A percentile compares a stretch with the other conserved stretches of the same genome.
These are phyloP conservation scores for Pristionchus maxplancki DNA, from an alignment of 2,888 invertebrate genomes.

Conservation along the genomic window DNA sequence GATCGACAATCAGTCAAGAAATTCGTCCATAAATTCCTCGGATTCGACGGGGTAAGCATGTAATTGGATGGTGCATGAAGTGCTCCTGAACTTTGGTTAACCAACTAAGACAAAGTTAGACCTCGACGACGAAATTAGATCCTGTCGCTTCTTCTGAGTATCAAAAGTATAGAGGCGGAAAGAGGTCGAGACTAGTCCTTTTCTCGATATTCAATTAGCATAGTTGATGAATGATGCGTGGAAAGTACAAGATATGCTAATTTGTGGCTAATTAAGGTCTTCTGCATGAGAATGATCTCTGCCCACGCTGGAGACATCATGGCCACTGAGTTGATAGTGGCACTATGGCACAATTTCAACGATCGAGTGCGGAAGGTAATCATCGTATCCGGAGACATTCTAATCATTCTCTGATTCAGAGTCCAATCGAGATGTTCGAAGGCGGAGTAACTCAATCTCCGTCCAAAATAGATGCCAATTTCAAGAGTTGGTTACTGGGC, in stretches of 20 bases:
- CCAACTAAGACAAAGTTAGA: conserved; percentile 2
- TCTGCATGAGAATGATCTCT: conserved; percentile 78
- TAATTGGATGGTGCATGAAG: neutral
- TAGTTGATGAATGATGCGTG: neutral
- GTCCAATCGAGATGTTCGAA: conserved; percentile 78
- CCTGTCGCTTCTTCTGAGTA: neutral
- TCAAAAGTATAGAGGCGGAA: neutral
- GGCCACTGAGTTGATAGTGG: conserved; percentile 77
- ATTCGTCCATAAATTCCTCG: conserved; percentile 78
- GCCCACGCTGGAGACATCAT: conserved; percentile 78
- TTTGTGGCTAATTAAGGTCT: conserved; percentile 64
- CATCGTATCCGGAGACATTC: neutral
- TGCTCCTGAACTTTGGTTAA: neutral
- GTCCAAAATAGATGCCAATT: conserved; percentile 77
- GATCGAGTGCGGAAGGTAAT: conserved; percentile 76
- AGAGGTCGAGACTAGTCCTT: neutral
- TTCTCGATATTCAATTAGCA: neutral
- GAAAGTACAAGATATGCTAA: neutral
- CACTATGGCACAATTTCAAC: conserved; percentile 78
- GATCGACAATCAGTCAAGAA: conserved; percentile 78
- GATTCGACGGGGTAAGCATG: conserved; percentile 70
- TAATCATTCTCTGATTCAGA: conserved; percentile 68
- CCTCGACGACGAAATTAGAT: neutral
- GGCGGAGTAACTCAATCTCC: conserved; percentile 76
- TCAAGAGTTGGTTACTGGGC: conserved; percentile 77